Evolutionary conservation across 2,888 invertebrate species (phyloP).

Genomic region (Willowsia nigromaculata): DNA sequence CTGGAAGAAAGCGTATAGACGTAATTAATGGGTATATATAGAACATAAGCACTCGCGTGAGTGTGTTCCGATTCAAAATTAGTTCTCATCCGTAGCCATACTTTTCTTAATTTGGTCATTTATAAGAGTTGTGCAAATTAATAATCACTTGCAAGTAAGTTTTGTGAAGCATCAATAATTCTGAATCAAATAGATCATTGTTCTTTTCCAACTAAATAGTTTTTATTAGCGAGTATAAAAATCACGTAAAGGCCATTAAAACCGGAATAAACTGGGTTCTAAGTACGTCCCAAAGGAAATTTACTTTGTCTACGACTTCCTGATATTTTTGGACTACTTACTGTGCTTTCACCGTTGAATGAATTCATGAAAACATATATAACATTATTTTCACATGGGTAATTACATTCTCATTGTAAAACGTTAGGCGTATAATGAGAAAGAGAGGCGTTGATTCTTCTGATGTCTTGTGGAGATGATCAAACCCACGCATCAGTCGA

Average conservation of each 20-base stretch:
- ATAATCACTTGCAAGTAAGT: neutral
- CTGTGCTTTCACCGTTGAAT: neutral
- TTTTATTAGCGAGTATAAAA: conserved; percentile 22
- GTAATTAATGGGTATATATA: too few relatives aligned
- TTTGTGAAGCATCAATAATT: neutral
- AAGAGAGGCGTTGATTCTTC: neutral
- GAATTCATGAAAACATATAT: too few relatives aligned
- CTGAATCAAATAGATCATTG: neutral
- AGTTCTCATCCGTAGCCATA: too few relatives aligned
- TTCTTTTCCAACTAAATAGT: neutral
- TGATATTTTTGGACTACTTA: neutral
- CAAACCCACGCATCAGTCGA: neutral
- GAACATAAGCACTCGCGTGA: too few relatives aligned
- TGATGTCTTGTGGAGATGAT: neutral
- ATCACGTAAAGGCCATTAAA: conserved; percentile 26
- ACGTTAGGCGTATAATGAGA: neutral
- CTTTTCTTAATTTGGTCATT: too few relatives aligned
- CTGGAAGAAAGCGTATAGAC: neutral
- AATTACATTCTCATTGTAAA: neutral
- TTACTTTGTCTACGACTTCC: conserved; percentile 1
- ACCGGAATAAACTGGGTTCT: neutral
- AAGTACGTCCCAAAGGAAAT: conserved; percentile 33
- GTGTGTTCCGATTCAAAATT: too few relatives aligned
- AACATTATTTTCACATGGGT: conserved; percentile 4
- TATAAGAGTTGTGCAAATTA: too few relatives aligned